These are phyloP conservation scores for Ecdyonurus torrentis DNA, from an alignment of 2,888 invertebrate genomes.

Conservation along the genomic window DNA sequence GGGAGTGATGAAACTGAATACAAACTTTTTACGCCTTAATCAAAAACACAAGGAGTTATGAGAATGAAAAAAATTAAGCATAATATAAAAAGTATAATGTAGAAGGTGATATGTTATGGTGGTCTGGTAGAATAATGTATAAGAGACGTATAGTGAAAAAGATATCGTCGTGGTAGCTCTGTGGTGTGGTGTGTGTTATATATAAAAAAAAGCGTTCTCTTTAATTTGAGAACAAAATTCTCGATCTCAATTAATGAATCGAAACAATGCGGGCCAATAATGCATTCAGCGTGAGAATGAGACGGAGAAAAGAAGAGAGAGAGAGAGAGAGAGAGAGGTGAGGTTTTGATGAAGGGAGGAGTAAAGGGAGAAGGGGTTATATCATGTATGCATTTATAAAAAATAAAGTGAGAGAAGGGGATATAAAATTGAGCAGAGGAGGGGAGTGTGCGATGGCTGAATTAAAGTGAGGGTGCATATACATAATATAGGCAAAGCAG, in stretches of 20 bases:
- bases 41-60: not conserved
- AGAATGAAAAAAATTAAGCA: not conserved
- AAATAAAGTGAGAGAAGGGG: not conserved
- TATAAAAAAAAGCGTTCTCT: not conserved
- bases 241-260: not conserved
- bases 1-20: not conserved
- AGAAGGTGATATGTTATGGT: not conserved
- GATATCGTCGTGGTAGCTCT: not conserved
- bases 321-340: not conserved
- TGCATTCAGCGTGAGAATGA: not conserved
- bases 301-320: not conserved
- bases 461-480: not conserved
- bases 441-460: not conserved
- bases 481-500: not conserved
- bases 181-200: not conserved
- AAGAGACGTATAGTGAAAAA: too few relatives aligned
- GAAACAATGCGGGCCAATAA: not conserved
- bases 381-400: too few relatives aligned
- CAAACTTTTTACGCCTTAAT: not conserved
- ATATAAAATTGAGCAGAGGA: not conserved
- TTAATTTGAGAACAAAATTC: not conserved
- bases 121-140: not conserved
- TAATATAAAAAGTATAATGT: not conserved
- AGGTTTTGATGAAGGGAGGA: not conserved
- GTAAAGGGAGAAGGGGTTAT: too few relatives aligned